Evolutionary conservation across 2,113 vertebrate species (phyloP), one percentile per base, ranked within the genome.

Genomic region (Gambusia holbrooki): DNA sequence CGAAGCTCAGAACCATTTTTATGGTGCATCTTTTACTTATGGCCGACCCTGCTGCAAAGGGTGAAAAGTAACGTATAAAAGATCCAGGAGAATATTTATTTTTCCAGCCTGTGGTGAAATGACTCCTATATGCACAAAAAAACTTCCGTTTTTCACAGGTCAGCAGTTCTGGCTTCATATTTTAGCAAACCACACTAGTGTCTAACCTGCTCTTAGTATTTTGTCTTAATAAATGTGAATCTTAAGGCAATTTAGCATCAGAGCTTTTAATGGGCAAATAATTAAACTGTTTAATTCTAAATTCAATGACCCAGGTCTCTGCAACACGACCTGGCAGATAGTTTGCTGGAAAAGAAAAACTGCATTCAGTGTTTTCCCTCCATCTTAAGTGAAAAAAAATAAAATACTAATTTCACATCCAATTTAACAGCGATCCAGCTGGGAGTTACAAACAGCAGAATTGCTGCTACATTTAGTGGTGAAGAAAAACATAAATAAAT

Each of bases 31-130:
- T 45, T 63, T n/a, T 64, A 70, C 30, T 66, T 1, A 60, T 48
- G 60, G 51, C 37, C 45, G 42, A 58, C 51, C n/a, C 4, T 25
- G 33, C 48, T 1, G 51, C 42, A n/a, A n/a, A 19, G 45, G 67
- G 27, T 9, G 61, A 6, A 33, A 30, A 58, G 19, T 4, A 64
- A 54, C 17, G 8, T 25, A 29, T 37, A 33, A 51, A 33, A 45
- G 13, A 58, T 60, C 12, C 14, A 37, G 7, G 3, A 37, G n/a
- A 29, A 48, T 48, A 48, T 58, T 72, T 42, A 42, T 62, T 62
- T 71, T 62, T 62, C 35, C 42, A 45, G n/a, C 69, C n/a, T 62
- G 58, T 71, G n/a, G 33, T 61, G 28, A 37, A 15, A 71, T 1
- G 29, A 27, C 33, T n/a, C 25, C 13, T 13, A 28, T 54, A 61